Conservation (phyloP, 2,888 invertebrate species). For the Malacosoma neustria region DNA sequence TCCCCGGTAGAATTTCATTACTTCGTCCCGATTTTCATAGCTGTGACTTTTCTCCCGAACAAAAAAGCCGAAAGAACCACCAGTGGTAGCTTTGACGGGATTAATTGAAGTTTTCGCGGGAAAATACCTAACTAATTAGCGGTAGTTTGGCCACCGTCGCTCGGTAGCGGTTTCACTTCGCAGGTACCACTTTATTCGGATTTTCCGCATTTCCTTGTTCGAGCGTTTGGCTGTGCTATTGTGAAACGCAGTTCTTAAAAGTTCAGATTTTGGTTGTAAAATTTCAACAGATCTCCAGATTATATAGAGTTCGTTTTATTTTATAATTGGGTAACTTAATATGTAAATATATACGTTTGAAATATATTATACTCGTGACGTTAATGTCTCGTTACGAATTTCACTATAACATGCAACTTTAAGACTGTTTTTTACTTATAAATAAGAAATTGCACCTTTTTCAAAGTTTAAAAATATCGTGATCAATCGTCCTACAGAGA, state of each 20-base stretch:
- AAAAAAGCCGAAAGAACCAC: constrained; percentile 24
- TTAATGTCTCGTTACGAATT: too few species aligned
- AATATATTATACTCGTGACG: neutral
- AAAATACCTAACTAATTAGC: constrained; percentile 56
- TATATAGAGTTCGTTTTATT: too few species aligned
- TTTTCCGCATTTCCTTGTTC: constrained; percentile 20
- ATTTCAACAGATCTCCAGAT: too few species aligned
- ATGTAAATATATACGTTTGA: neutral
- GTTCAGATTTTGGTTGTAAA: too few species aligned
- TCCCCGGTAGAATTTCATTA: constrained; percentile 40
- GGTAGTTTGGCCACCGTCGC: constrained; percentile 28
- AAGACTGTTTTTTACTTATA: too few species aligned
- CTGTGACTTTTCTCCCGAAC: constrained; percentile 39
- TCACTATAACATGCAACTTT: too few species aligned
- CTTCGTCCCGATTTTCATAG: constrained; percentile 36
- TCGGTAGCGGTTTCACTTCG: constrained; percentile 16
- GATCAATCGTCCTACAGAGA: too few species aligned
- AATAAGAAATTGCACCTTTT: too few species aligned
- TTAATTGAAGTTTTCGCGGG: constrained; percentile 57
- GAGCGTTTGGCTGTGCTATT: constrained; percentile 2
- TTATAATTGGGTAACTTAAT: neutral
- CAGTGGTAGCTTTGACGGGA: constrained; percentile 43
- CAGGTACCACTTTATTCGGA: constrained; percentile 19
- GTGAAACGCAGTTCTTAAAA: too few species aligned
- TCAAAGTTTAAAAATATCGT: too few species aligned